Base-by-base conservation (phyloP, 2,797 vertebrate species). In the Arctocebus calabarensis region DNA sequence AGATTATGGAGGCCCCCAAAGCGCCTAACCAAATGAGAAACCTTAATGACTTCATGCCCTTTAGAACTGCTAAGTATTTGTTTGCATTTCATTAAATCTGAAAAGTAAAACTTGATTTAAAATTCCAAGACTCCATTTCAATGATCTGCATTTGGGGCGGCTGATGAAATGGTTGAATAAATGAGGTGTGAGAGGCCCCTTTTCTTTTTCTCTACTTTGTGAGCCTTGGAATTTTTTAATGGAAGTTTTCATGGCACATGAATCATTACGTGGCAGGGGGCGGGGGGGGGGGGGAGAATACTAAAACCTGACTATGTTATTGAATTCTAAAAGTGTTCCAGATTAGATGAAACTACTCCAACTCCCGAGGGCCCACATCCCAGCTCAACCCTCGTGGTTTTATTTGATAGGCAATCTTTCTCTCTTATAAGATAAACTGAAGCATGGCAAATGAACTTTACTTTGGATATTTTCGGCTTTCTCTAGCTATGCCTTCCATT, bases 191-290 rank as follows among this genome's bases (percentile, higher is more conserved):
- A 85, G 94, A 85, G 95, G 91, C 88, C 94, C 89, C 93, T 74
- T 91, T 97, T 93, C 88, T 73, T 70, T 88, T 94, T 88, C 92
- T 94, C 94, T 93, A 97, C 87, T 96, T 97, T 90, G 95, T 96
- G 97, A 98, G 96, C 92, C 91, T 96, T 94, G 64, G 84, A 97
- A 91, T 81, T 84, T 79, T 98, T 98, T 98, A 98, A 97, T 96
- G 98, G 98, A 98, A 97, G 97, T 97, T 90, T 96, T 97, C 96
- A 97, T 81, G 62, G 91, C 88, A 95, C 40, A 75, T 71, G 94
- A 98, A 97, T 96, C 93, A 94, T 94, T 91, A 70, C 64, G 45
- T 92, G 89, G 96, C 81, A 23, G 61, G 61, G 3, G 17, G 32
- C 86, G 77, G 62, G 48, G 48, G 48, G 1, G 19, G 78, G 94